phyloP scores from a whole-genome alignment of 2,888 invertebrate species.

The Rhabditoides inermis region DNA sequence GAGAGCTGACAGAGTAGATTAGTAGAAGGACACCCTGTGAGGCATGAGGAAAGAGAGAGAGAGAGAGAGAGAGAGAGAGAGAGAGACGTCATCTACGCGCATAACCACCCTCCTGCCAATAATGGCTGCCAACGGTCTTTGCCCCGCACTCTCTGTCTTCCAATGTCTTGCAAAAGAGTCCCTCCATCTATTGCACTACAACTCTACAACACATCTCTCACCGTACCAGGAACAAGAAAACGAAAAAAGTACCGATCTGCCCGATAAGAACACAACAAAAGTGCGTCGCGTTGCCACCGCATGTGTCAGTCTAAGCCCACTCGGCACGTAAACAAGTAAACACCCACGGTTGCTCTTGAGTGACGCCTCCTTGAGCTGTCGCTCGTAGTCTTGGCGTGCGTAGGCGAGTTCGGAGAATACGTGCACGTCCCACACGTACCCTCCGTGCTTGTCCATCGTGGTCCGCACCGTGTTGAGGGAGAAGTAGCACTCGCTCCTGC shows the following conservation, averaged over 20 bases:
- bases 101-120: no score
- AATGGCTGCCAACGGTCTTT: no score
- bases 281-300: no score
- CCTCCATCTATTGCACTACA: no score
- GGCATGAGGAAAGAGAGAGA: slow-evolving; percentile 4
- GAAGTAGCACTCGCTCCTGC: slow-evolving; percentile 46
- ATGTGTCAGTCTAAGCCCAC: no score
- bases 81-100: neutral
- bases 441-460: slow-evolving; percentile 38
- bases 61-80: slow-evolving; percentile 6
- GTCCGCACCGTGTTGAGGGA: slow-evolving; percentile 48
- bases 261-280: no score
- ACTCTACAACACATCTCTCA: no score
- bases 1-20: neutral
- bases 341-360: slow-evolving; percentile 41
- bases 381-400: slow-evolving; percentile 62
- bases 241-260: no score
- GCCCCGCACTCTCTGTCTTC: no score
- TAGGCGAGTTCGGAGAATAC: slow-evolving; percentile 62
- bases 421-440: slow-evolving; percentile 38
- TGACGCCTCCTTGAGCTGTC: slow-evolving; percentile 63
- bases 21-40: neutral
- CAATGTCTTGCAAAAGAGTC: no score
- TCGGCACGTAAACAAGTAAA: no score
- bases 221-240: no score